A percentile compares a stretch with the other conserved stretches of the same genome.
Evolutionary conservation across 2,797 vertebrate species (phyloP).

Genomic region (Pristis pectinata): DNA sequence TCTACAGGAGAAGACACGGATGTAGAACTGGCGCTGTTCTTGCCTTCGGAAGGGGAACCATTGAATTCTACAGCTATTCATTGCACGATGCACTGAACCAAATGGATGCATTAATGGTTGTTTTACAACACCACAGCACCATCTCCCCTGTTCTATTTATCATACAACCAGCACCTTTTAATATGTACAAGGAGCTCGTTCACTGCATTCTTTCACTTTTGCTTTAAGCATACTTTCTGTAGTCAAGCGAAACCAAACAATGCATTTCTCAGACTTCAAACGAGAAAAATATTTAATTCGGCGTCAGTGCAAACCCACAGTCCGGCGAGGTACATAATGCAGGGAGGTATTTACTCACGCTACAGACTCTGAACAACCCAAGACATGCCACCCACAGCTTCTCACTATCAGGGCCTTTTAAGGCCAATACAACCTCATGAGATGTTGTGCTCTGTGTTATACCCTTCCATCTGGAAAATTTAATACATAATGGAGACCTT

Average conservation of each 20-base stretch:
- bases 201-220: slow-evolving; percentile 33
- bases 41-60: not conserved
- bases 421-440: not conserved
- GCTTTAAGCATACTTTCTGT: slow-evolving; percentile 56
- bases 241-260: slow-evolving; percentile 73
- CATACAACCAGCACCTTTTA: not conserved
- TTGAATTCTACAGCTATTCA: not conserved
- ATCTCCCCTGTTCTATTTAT: not conserved
- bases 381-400: slow-evolving; percentile 32
- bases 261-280: slow-evolving; percentile 66
- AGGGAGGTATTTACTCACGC: slow-evolving; percentile 30
- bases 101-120: no score
- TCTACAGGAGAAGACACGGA: not conserved
- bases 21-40: not conserved
- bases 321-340: slow-evolving; percentile 31
- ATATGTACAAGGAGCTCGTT: slow-evolving; percentile 13
- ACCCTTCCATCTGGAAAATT: slow-evolving; percentile 7
- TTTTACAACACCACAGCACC: not conserved
- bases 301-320: slow-evolving; percentile 55
- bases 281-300: slow-evolving; percentile 55
- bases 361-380: slow-evolving; percentile 34
- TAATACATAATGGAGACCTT: slow-evolving; percentile 37
- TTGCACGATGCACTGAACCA: not conserved
- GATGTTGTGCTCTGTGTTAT: not conserved
- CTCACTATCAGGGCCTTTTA: not conserved